Conservation (phyloP, 2,113 vertebrate species). For the Suncus etruscus region DNA sequence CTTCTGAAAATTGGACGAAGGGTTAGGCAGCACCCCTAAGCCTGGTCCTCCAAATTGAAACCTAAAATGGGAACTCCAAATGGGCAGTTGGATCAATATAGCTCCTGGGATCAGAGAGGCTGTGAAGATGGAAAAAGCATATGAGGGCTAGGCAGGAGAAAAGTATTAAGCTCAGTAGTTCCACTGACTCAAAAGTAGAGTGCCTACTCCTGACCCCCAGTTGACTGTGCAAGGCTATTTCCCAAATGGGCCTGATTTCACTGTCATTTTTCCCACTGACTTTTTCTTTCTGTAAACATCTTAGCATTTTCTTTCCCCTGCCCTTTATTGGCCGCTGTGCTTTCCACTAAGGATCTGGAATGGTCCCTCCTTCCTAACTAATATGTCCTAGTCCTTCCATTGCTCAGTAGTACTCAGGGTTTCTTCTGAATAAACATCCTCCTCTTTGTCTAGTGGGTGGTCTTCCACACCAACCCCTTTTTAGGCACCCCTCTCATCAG, state of each 20-base stretch:
- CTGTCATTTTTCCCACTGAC: slow-evolving; percentile 79
- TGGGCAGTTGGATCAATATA: accelerated
- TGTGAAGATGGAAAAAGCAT: accelerated
- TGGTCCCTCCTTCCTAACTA: slow-evolving; percentile 59
- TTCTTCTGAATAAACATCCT: slow-evolving; percentile 54
- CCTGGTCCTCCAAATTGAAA: neutral
- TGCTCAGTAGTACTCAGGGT: neutral
- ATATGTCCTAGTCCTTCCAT: slow-evolving; percentile 23
- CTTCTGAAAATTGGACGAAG: slow-evolving; percentile 33
- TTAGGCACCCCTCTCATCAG: neutral
- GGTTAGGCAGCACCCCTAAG: neutral
- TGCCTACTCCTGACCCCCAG: neutral
- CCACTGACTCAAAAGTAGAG: neutral
- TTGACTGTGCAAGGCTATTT: slow-evolving; percentile 36
- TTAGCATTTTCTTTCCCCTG: slow-evolving; percentile 76
- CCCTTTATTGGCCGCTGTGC: slow-evolving; percentile 72
- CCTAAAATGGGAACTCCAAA: neutral
- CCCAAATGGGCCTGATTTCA: slow-evolving; percentile 66
- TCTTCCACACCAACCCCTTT: neutral
- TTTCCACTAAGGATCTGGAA: slow-evolving; percentile 69
- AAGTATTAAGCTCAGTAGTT: neutral
- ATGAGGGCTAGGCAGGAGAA: neutral
- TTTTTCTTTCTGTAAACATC: slow-evolving; percentile 80
- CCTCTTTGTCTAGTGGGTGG: neutral
- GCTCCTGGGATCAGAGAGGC: neutral